phyloP scores from a whole-genome alignment of 1,140 invertebrate species.

The Oedothorax gibbosus region DNA sequence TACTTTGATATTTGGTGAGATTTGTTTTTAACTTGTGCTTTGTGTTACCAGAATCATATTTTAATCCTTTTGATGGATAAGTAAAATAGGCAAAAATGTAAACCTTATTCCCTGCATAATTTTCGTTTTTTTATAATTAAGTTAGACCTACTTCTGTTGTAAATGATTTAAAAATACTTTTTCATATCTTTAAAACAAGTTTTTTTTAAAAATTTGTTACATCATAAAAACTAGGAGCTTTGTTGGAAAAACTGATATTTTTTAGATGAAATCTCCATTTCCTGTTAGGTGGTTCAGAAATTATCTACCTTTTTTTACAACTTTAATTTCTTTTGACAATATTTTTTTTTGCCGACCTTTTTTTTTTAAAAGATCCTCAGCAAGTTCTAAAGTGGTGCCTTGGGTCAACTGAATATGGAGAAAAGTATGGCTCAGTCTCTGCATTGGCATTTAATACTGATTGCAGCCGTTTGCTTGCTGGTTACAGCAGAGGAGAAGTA shows the following conservation, averaged over 20 bases:
- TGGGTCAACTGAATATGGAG: slow-evolving; percentile 74
- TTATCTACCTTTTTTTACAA: neutral
- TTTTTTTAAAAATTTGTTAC: neutral
- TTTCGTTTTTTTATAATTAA: neutral
- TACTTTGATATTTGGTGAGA: slow-evolving; percentile 85
- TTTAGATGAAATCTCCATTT: too few species aligned
- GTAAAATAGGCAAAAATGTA: neutral
- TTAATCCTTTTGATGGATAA: neutral
- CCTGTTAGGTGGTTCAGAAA: too few species aligned
- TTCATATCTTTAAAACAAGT: too few species aligned
- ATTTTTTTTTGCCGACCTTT: neutral
- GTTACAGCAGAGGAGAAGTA: slow-evolving; percentile 85
- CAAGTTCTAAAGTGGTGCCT: slow-evolving; percentile 82
- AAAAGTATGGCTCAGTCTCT: slow-evolving; percentile 79
- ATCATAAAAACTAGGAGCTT: neutral
- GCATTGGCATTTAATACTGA: slow-evolving; percentile 87
- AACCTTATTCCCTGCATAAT: neutral
- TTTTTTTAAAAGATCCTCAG: slow-evolving; percentile 66
- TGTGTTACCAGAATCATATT: neutral
- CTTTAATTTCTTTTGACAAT: neutral
- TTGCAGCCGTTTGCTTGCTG: slow-evolving; percentile 85
- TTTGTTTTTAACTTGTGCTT: neutral
- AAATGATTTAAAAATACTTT: too few species aligned
- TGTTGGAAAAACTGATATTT: too few species aligned
- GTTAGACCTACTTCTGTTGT: neutral